Base-by-base conservation (phyloP, 2,797 vertebrate species). In the Siniperca undulata region DNA sequence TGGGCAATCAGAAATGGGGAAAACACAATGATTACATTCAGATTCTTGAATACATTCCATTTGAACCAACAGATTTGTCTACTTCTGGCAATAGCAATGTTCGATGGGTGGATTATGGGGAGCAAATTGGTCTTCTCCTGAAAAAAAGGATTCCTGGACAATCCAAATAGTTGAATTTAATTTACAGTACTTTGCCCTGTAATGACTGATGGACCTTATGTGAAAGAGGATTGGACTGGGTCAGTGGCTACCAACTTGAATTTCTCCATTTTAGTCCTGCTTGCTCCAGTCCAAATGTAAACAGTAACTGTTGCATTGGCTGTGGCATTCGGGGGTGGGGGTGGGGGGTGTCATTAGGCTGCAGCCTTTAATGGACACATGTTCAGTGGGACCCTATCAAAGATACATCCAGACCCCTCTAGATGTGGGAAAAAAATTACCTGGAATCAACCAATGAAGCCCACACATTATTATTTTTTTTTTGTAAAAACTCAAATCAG, bases 1-100 rank as follows among this genome's bases (percentile, higher is more conserved):
- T 86, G 84, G 86, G 83, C 82, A 67, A 88, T 85, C 84, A 81
- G 87, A 84, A 83, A 84, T 65, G 73, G 86, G 85, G 80, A 64
- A 76, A 78, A 83, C 30, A 5, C 7, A 0, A 74, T 58, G 38
- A 62, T 87, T 94, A 95, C 94, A 95, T 94, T 95, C 94, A 92
- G 71, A 61, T 89, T 67, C 58, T 80, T 77, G 42, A 85, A 72
- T 92, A 95, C 93, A 94, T 94, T 94, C 93, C 71, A 27, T 82
- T 75, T 83, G 46, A 80, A 81, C 69, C 78, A 53, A 77, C 88
- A 22, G 65, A 86, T 78, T 65, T 2, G 27, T 77, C 55, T 74
- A 55, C 61, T 34, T 72, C 52, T 53, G 34, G 58, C 16, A 40
- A 60, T 58, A 44, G 46, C 22, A 24, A 38, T 27, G 46, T 24